A percentile compares a stretch with the other conserved stretches of the same genome.
These are phyloP conservation scores for Cebus imitator DNA, from an alignment of 2,113 vertebrate genomes.

Conservation along the genomic window DNA sequence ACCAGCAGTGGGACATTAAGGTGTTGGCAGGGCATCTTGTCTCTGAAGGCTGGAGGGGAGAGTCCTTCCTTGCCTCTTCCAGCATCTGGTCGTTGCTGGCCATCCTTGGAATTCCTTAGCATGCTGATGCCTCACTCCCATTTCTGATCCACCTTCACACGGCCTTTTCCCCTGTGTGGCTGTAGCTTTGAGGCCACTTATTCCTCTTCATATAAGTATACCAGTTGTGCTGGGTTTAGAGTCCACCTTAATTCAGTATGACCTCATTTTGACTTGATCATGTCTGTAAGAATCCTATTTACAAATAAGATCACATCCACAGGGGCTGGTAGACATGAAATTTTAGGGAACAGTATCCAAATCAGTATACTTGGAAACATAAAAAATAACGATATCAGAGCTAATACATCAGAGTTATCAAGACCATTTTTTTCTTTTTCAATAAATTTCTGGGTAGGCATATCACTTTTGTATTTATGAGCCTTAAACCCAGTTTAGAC, in stretches of 20 bases:
- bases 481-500: background rate
- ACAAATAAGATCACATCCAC: background rate
- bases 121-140: rapidly evolving
- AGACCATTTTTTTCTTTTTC: background rate
- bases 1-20: background rate
- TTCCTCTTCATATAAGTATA: background rate
- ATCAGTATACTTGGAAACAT: background rate
- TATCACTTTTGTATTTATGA: background rate
- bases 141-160: background rate
- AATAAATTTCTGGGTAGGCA: background rate
- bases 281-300: background rate
- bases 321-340: background rate
- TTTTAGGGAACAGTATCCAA: background rate
- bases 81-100: background rate
- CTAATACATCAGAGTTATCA: background rate
- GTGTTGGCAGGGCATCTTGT: background rate
- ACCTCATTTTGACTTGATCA: background rate
- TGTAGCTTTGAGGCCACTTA: background rate
- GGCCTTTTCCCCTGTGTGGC: too few species aligned
- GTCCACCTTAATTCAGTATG: background rate
- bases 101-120: background rate
- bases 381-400: background rate
- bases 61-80: background rate
- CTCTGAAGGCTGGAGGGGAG: background rate
- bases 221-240: background rate